phyloP scores from a whole-genome alignment of 2,888 invertebrate genomes.

The Cryptus armator region DNA sequence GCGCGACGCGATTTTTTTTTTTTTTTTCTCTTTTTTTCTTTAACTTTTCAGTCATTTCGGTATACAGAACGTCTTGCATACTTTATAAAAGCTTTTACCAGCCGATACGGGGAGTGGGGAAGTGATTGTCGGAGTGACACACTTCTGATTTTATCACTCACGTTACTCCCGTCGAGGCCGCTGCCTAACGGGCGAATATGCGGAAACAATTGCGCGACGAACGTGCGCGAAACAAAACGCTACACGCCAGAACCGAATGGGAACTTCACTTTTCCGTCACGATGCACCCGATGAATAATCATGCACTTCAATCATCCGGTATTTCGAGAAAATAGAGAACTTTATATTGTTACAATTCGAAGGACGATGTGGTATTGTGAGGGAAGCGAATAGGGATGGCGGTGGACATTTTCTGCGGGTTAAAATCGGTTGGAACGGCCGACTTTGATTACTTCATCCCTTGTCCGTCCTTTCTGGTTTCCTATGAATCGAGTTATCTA shows the following conservation, averaged over 20 bases:
- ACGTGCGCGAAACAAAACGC: neutral
- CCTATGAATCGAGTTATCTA: slow-evolving; percentile 65
- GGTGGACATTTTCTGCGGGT: neutral
- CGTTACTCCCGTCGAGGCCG: neutral
- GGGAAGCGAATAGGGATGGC: neutral
- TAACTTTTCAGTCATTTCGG: neutral
- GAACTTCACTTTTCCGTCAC: neutral
- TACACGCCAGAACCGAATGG: neutral
- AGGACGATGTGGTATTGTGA: neutral
- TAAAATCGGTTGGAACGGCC: slow-evolving; percentile 6
- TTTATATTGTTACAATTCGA: neutral
- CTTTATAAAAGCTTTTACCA: slow-evolving; percentile 23
- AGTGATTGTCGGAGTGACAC: neutral
- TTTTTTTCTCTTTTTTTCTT: slow-evolving; percentile 8
- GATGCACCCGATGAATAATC: neutral
- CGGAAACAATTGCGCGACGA: neutral
- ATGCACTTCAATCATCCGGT: neutral
- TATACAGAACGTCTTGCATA: slow-evolving; percentile 9
- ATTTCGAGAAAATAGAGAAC: neutral
- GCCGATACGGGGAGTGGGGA: neutral
- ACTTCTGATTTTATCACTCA: neutral
- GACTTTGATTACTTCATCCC: slow-evolving; percentile 39
- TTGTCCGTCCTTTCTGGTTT: neutral
- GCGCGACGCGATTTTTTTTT: slow-evolving; percentile 60
- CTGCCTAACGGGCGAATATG: neutral